phyloP scores from a whole-genome alignment of 2,113 vertebrate species.

The Tapirus terrestris region DNA sequence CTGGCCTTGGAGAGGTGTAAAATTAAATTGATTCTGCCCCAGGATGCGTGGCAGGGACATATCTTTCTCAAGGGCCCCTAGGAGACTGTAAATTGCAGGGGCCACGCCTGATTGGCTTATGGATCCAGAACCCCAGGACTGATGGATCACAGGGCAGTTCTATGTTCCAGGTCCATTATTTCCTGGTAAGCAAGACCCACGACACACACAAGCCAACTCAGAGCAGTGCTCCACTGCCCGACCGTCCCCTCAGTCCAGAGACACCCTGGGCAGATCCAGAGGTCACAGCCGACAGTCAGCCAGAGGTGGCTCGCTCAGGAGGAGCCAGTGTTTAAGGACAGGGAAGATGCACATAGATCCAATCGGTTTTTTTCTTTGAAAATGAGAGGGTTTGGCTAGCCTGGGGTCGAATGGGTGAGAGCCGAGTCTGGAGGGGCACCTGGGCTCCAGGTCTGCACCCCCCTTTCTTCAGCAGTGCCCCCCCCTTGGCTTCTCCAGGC shows the following conservation, averaged over 20 bases:
- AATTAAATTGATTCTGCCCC: conserved; percentile 41
- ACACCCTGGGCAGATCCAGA: not conserved
- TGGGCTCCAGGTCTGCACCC: too few species aligned
- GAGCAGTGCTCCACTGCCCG: not conserved
- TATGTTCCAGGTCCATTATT: not conserved
- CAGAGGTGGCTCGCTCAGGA: not conserved
- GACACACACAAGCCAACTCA: not conserved
- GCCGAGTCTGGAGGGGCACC: not conserved
- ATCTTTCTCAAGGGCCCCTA: conserved; percentile 25
- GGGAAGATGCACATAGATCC: accelerated
- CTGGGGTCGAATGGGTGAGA: not conserved
- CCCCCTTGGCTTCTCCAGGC: not conserved
- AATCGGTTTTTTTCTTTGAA: not conserved
- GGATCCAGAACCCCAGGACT: not conserved
- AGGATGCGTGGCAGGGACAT: not conserved
- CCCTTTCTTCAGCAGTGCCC: not conserved
- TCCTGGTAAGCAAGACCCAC: not conserved
- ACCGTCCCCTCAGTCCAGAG: not conserved
- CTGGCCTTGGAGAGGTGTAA: conserved; percentile 25
- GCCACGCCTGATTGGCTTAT: not conserved
- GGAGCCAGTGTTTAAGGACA: too few species aligned
- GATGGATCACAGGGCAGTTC: not conserved
- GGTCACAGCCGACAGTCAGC: not conserved
- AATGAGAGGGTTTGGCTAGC: not conserved
- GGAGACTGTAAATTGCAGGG: not conserved